These are phyloP conservation scores for Ramphastos sulfuratus DNA, from an alignment of 2,113 vertebrate genomes.

Conservation along the genomic window DNA sequence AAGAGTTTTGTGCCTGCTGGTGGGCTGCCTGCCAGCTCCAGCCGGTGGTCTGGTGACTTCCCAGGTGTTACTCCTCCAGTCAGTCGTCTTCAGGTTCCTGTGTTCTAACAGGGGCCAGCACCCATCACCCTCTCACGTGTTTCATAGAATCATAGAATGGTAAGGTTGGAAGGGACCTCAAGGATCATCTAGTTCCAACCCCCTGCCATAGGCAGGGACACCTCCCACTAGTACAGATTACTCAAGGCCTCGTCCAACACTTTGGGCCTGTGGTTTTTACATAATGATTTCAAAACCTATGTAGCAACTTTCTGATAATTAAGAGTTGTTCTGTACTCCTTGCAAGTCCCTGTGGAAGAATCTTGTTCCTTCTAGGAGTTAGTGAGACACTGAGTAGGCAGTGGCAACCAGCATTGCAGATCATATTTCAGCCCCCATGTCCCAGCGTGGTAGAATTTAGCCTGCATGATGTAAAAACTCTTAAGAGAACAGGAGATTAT, in stretches of 20 bases:
- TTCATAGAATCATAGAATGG: too few species aligned
- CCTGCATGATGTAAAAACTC: constrained; percentile 26
- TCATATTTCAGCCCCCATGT: constrained; percentile 36
- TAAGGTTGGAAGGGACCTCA: too few species aligned
- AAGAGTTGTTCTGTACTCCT: background rate
- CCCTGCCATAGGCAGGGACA: too few species aligned
- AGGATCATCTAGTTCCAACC: too few species aligned
- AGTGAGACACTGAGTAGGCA: constrained; percentile 38
- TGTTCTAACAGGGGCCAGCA: background rate
- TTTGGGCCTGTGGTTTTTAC: background rate
- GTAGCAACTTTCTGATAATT: constrained; percentile 14
- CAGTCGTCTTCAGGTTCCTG: background rate
- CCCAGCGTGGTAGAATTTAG: constrained; percentile 42
- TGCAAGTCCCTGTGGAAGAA: background rate
- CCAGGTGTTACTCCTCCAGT: background rate
- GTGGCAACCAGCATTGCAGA: background rate
- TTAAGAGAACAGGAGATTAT: constrained; percentile 34
- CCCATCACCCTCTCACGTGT: background rate
- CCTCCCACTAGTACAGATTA: too few species aligned
- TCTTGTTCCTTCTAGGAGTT: constrained; percentile 18
- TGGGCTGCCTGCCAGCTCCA: background rate
- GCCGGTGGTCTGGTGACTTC: background rate
- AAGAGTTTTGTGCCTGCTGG: background rate
- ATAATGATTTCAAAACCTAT: background rate
- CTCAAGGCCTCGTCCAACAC: too few species aligned